Percentiles rank a stretch among this genome's conserved stretches.
Conservation (phyloP, 2,888 invertebrate species). For the Plemyria rubiginata region DNA sequence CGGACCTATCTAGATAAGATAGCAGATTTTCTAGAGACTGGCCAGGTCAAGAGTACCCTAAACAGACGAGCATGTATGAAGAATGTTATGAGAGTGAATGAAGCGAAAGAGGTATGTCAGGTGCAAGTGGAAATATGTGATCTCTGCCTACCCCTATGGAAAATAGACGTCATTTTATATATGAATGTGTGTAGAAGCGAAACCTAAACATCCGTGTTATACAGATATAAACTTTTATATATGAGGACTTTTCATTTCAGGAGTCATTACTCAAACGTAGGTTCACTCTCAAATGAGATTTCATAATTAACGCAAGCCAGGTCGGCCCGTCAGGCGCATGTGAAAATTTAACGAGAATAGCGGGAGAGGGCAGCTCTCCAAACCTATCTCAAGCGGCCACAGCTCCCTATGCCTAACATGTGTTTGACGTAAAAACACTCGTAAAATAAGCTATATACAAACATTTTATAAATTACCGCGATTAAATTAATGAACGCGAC, state of each 20-base stretch:
- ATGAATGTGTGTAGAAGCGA: conserved; percentile 36
- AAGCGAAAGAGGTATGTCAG: no score
- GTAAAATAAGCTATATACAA: conserved; percentile 51
- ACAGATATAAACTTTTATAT: conserved; percentile 70
- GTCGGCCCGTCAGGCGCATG: conserved; percentile 82
- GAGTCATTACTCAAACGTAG: conserved; percentile 78
- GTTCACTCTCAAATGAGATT: conserved; percentile 81
- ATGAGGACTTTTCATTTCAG: conserved; percentile 71
- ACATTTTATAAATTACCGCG: conserved; percentile 51
- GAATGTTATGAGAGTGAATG: no score
- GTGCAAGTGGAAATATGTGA: no score
- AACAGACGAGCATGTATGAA: no score
- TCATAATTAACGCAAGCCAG: conserved; percentile 83
- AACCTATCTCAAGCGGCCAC: conserved; percentile 69
- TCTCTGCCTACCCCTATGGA: no score
- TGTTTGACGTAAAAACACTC: conserved; percentile 66
- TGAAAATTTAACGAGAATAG: conserved; percentile 83
- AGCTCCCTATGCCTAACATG: conserved; percentile 55
- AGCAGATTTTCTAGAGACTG: no score
- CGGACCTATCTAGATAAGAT: no score
- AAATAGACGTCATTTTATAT: no score
- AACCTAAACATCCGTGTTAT: conserved; percentile 47
- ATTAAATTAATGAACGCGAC: conserved; percentile 53
- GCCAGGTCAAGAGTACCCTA: no score
- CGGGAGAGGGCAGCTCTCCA: conserved; percentile 57